Conservation (phyloP, 2,113 vertebrate species). For the Microcebus jonahi region DNA sequence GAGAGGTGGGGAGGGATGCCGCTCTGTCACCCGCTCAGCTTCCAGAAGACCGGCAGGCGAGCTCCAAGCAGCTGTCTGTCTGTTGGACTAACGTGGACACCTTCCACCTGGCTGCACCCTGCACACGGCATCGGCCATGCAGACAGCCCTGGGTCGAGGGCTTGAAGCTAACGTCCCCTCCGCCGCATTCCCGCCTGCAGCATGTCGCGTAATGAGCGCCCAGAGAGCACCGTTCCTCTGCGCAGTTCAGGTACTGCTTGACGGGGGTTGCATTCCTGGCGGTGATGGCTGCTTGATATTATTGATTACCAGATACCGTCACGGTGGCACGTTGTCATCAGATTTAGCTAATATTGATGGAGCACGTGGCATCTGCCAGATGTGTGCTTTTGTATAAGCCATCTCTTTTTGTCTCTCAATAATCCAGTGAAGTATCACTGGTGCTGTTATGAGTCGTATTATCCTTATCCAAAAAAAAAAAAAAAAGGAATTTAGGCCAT, state of each 20-base stretch:
- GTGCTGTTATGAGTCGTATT: rapidly evolving
- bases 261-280: rapidly evolving
- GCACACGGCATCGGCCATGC: not conserved
- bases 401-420: not conserved
- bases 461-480: not conserved
- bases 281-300: not conserved
- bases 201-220: rapidly evolving
- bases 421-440: not conserved
- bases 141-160: not conserved
- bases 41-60: not conserved
- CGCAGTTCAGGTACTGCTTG: rapidly evolving
- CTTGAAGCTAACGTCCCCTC: rapidly evolving
- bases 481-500: not conserved
- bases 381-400: not conserved
- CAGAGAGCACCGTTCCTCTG: not conserved
- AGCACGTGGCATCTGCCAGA: not conserved
- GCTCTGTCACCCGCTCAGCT: too few relatives aligned
- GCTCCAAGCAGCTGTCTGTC: not conserved
- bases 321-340: not conserved
- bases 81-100: rapidly evolving
- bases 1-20: not conserved
- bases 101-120: rapidly evolving
- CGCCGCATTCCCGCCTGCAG: rapidly evolving
- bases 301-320: not conserved
- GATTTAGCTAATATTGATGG: not conserved